These are phyloP conservation scores for Deroplatys truncata DNA, from an alignment of 2,888 invertebrate species.

Conservation along the genomic window DNA sequence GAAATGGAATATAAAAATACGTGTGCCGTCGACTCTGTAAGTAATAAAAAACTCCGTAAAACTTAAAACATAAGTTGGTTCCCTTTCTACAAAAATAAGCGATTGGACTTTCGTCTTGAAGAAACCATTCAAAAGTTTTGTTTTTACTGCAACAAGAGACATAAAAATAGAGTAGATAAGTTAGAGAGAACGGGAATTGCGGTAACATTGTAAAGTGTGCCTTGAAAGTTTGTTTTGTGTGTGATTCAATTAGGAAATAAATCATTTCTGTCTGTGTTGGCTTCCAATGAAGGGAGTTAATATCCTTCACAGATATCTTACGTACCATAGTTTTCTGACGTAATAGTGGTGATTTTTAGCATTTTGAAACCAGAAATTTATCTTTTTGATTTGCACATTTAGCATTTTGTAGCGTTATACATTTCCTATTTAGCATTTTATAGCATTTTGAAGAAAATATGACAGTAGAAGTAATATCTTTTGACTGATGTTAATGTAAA, in stretches of 20 bases:
- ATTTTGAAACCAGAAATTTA: too few species aligned
- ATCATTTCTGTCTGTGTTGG: too few species aligned
- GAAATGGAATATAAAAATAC: neutral
- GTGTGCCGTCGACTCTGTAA: neutral
- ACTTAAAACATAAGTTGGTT: neutral
- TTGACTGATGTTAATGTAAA: too few species aligned
- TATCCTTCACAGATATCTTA: too few species aligned
- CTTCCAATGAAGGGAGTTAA: too few species aligned
- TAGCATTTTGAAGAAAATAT: too few species aligned
- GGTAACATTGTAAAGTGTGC: neutral
- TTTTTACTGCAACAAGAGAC: neutral
- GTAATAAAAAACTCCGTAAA: neutral
- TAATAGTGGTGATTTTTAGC: too few species aligned
- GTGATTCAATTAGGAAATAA: neutral
- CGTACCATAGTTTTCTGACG: too few species aligned
- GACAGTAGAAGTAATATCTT: too few species aligned
- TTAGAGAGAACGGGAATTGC: neutral
- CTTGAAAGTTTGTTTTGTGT: neutral
- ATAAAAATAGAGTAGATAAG: neutral
- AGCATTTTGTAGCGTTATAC: too few species aligned
- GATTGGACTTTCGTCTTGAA: neutral
- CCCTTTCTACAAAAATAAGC: neutral
- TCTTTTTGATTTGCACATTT: too few species aligned
- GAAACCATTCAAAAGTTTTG: neutral
- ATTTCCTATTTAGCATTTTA: too few species aligned